Evolutionary conservation across 2,888 invertebrate species (phyloP).

Genomic region (Leptopilina drosophilae): DNA sequence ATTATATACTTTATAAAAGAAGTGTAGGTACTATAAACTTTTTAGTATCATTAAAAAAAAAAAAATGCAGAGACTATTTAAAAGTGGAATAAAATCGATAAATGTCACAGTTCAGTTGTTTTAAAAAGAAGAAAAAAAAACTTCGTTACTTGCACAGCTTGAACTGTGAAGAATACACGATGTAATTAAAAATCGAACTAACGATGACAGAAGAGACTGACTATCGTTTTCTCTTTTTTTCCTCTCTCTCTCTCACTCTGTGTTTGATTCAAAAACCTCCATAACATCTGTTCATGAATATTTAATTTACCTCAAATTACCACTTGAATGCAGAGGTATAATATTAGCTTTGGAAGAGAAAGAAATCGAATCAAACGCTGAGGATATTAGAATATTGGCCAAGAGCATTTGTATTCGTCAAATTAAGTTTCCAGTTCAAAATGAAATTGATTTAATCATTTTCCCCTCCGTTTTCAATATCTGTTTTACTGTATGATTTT

Average conservation of each 20-base stretch:
- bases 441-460: conserved; percentile 16
- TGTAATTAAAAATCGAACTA: conserved; percentile 19
- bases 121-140: conserved; percentile 13
- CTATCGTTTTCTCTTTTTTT: too few species aligned
- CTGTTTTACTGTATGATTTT: conserved; percentile 6
- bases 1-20: background rate
- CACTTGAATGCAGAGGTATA: conserved; percentile 14
- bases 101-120: conserved; percentile 20
- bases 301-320: conserved; percentile 18
- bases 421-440: conserved; percentile 18
- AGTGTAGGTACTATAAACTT: background rate
- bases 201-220: background rate
- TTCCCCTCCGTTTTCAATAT: background rate
- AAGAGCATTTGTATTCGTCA: background rate
- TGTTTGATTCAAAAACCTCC: background rate
- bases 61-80: conserved; percentile 5
- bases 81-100: conserved; percentile 20
- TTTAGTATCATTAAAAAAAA: conserved; percentile 4
- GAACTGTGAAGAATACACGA: conserved; percentile 2
- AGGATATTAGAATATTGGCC: conserved; percentile 7
- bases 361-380: conserved; percentile 9
- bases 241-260: too few species aligned
- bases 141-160: background rate
- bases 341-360: conserved; percentile 8
- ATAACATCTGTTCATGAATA: conserved; percentile 28